phyloP scores from a whole-genome alignment of 2,113 vertebrate species.

The Aix galericulata region DNA sequence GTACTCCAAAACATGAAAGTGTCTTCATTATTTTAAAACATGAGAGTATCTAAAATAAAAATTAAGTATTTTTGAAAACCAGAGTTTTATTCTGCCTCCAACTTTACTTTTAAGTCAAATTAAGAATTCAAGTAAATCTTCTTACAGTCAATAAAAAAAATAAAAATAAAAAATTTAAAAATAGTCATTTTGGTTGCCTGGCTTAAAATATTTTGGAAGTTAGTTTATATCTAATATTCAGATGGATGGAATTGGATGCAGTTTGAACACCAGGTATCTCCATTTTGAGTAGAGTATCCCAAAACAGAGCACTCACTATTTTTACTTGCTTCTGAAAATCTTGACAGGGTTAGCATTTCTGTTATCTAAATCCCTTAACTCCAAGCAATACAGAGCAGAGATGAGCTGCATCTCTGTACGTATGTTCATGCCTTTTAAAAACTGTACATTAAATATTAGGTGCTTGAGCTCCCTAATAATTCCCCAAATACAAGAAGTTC shows the following conservation, averaged over 20 bases:
- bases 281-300: background rate
- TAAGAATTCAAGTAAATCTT: background rate
- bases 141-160: background rate
- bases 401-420: background rate
- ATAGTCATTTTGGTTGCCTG: background rate
- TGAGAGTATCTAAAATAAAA: background rate
- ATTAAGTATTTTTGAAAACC: background rate
- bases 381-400: background rate
- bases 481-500: background rate
- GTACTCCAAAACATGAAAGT: background rate
- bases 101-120: background rate
- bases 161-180: background rate
- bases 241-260: background rate
- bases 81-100: background rate
- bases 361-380: background rate
- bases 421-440: background rate
- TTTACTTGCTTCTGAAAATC: background rate
- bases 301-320: background rate
- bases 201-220: background rate
- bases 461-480: background rate
- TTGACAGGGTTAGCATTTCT: constrained; percentile 1
- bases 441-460: background rate
- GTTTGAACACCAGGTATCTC: background rate
- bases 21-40: background rate
- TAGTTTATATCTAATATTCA: background rate